These are phyloP conservation scores for Zeus faber DNA, from an alignment of 2,113 vertebrate species.

Conservation along the genomic window DNA sequence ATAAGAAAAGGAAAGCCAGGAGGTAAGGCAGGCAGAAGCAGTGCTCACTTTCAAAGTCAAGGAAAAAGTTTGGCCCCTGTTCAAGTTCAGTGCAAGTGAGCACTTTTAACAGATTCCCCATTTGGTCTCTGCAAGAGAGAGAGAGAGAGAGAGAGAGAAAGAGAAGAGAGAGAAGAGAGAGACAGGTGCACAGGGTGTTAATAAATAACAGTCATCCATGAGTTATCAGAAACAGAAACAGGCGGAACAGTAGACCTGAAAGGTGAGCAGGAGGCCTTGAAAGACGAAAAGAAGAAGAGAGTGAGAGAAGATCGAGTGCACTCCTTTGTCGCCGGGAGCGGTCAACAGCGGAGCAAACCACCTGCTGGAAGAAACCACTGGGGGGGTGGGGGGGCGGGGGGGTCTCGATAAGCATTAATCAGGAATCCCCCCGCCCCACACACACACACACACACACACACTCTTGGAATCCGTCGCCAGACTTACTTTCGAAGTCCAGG, in stretches of 20 bases:
- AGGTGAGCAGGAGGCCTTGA: too few species aligned
- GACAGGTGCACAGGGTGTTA: neutral
- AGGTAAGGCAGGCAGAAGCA: conserved; percentile 42
- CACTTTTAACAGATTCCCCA: conserved; percentile 90
- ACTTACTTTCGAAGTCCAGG: conserved; percentile 99
- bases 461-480: conserved; percentile 40
- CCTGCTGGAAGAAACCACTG: too few species aligned
- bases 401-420: too few species aligned
- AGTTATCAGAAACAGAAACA: too few species aligned
- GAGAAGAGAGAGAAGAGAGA: conserved; percentile 20
- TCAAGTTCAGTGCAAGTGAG: conserved; percentile 91
- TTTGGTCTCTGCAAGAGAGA: conserved; percentile 82
- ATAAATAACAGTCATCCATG: neutral
- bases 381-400: too few species aligned
- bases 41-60: conserved; percentile 94
- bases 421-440: too few species aligned
- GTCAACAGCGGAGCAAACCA: too few species aligned
- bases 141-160: conserved; percentile 36
- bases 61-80: conserved; percentile 93
- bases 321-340: too few species aligned
- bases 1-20: conserved; percentile 43
- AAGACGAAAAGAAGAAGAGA: conserved; percentile 35
- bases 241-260: too few species aligned
- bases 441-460: neutral
- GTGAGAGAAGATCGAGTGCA: too few species aligned